These are phyloP conservation scores for Meteorus sp. DNA, from an alignment of 1,140 invertebrate genomes.

Conservation along the genomic window DNA sequence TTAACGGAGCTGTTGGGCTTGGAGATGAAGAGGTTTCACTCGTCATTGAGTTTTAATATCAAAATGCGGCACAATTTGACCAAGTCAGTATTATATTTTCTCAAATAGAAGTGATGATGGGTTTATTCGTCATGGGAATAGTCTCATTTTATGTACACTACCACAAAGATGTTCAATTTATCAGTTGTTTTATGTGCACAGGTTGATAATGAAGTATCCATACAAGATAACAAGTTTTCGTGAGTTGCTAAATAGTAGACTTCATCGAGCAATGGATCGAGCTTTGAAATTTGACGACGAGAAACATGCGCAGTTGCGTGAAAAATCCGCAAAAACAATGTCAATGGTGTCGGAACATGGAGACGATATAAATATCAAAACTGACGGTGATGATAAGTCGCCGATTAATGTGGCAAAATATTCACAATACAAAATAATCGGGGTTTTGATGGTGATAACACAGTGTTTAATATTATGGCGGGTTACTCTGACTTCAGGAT, in stretches of 20 bases:
- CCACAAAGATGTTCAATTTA: conserved; percentile 1
- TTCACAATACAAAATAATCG: background rate
- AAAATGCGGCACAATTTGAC: conserved; percentile 30
- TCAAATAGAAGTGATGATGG: background rate
- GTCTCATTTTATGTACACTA: background rate
- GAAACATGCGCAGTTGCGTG: conserved; percentile 11
- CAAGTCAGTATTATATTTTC: conserved; percentile 28
- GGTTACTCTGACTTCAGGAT: background rate
- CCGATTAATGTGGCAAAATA: background rate
- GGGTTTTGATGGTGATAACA: no score
- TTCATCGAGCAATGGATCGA: conserved; percentile 5
- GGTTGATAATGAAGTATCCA: background rate
- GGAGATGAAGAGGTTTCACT: conserved; percentile 39
- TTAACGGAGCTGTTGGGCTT: conserved; percentile 42
- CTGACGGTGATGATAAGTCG: no score
- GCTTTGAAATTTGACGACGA: conserved; percentile 14
- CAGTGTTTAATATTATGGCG: no score
- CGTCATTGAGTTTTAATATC: conserved; percentile 35
- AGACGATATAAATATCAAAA: no score
- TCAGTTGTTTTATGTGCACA: conserved; percentile 12
- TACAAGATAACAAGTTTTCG: background rate
- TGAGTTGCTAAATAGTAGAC: background rate
- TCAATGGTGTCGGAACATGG: no score
- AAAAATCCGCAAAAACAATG: conserved; percentile 14
- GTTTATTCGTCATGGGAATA: background rate